Conservation (phyloP, 2,797 vertebrate genomes). For the Thripadectes ignobilis region DNA sequence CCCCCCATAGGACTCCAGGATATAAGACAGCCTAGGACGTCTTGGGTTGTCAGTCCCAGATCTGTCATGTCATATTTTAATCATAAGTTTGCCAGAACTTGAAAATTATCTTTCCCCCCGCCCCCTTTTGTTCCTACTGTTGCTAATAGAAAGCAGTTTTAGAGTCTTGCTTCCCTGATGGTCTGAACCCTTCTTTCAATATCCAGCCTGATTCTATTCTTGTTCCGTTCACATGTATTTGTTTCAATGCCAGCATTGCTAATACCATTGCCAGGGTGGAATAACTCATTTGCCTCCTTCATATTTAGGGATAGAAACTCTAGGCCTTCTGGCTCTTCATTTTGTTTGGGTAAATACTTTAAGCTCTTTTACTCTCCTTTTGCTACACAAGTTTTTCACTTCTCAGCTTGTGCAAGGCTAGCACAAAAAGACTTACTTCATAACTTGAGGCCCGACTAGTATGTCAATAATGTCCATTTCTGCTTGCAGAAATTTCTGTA, state of each 20-base stretch:
- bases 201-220: neutral
- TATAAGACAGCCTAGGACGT: neutral
- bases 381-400: neutral
- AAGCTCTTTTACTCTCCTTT: neutral
- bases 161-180: neutral
- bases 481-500: neutral
- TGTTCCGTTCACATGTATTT: rapidly evolving
- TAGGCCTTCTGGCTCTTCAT: neutral
- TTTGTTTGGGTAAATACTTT: neutral
- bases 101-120: rapidly evolving
- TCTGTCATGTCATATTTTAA: neutral
- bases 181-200: neutral
- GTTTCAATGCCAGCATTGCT: neutral
- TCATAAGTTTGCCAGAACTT: neutral
- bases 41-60: neutral
- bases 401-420: neutral
- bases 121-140: neutral
- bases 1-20: neutral
- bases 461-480: neutral
- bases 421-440: neutral
- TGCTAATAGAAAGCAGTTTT: neutral
- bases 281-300: neutral
- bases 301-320: neutral
- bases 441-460: neutral
- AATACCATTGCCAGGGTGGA: neutral